A percentile compares a stretch with the other conserved stretches of the same genome.
These are phyloP conservation scores for Rotaria socialis DNA, from an alignment of 2,888 invertebrate genomes.

Conservation along the genomic window DNA sequence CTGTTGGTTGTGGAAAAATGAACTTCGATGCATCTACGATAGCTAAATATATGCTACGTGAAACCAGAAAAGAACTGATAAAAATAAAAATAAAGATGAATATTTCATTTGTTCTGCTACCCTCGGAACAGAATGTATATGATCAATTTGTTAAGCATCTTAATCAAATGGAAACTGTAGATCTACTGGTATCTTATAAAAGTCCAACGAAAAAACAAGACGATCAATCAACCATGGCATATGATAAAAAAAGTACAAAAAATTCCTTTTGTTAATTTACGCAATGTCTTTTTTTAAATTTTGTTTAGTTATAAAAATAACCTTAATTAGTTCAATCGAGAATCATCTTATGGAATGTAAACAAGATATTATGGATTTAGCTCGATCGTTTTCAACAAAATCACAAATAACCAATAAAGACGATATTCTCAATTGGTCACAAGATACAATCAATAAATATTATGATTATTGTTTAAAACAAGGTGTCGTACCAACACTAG, in stretches of 20 bases:
- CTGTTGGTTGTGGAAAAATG: constrained; percentile 14
- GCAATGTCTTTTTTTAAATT: not conserved
- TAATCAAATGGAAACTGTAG: not conserved
- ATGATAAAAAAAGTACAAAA: not conserved
- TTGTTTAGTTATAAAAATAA: not conserved
- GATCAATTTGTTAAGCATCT: not conserved
- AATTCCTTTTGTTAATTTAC: not conserved
- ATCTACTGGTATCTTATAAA: not conserved
- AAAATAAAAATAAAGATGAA: not conserved
- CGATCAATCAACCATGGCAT: not conserved
- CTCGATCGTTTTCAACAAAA: not conserved
- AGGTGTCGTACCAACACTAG: not conserved
- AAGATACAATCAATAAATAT: not conserved
- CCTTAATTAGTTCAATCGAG: not conserved
- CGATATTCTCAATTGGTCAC: constrained; percentile 11
- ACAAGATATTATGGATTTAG: not conserved
- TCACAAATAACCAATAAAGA: not conserved
- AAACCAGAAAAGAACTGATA: not conserved
- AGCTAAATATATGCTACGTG: not conserved
- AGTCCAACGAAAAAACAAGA: not conserved
- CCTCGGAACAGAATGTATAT: not conserved
- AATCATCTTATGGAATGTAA: not conserved
- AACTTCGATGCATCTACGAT: not conserved
- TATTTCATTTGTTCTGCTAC: not conserved
- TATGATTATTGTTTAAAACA: constrained; percentile 15